Percentiles rank a stretch among this genome's conserved stretches.
These are phyloP conservation scores for Pangasius mekongensis DNA, from an alignment of 2,797 vertebrate species.

Conservation along the genomic window DNA sequence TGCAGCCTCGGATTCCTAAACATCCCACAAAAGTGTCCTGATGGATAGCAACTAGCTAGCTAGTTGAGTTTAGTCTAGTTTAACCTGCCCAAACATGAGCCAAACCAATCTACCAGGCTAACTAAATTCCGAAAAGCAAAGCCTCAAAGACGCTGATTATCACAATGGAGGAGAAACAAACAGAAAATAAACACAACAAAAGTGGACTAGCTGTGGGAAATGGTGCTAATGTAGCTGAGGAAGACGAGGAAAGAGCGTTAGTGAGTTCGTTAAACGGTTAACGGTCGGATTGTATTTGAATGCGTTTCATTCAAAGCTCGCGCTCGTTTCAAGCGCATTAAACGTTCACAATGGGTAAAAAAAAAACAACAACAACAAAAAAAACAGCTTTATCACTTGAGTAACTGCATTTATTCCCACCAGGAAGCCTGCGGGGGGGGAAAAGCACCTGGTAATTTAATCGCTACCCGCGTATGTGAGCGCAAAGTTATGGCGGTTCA, in stretches of 20 bases:
- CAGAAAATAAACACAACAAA: background rate
- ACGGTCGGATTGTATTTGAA: conserved; percentile 52
- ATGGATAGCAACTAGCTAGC: conserved; percentile 7
- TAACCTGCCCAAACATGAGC: background rate
- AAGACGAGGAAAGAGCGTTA: too few relatives aligned
- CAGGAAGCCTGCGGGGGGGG: background rate
- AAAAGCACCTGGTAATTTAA: conserved; percentile 16
- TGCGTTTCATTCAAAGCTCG: conserved; percentile 37
- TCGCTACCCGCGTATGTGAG: background rate
- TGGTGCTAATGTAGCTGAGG: background rate
- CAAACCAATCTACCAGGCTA: background rate
- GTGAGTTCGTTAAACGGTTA: background rate
- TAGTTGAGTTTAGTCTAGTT: background rate
- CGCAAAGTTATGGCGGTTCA: conserved; percentile 38
- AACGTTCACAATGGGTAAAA: background rate
- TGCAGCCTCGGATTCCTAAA: conserved; percentile 51
- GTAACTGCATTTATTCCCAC: background rate
- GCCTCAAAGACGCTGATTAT: background rate
- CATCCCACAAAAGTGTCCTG: conserved; percentile 29
- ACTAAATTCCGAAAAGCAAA: background rate
- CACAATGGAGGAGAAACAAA: background rate
- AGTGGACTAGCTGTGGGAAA: background rate
- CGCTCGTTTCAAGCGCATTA: conserved; percentile 1
- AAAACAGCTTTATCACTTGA: background rate
- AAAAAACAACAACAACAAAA: too few relatives aligned